Percentiles rank a stretch among this genome's conserved stretches.
Evolutionary conservation across 2,888 invertebrate genomes (phyloP).

Genomic region (Fragum fragum): DNA sequence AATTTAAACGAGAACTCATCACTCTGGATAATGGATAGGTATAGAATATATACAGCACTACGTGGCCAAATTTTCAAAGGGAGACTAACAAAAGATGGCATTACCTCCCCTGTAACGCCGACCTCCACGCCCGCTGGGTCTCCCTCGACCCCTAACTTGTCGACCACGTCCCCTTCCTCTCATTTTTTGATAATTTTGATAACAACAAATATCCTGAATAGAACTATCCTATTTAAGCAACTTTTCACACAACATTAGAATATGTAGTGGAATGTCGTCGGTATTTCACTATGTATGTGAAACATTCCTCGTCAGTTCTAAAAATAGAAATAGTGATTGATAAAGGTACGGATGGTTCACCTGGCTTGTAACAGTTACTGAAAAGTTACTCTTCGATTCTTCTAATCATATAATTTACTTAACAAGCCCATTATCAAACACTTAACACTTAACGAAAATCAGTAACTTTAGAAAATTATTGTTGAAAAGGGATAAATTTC

Average conservation of each 20-base stretch:
- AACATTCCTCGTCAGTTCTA: neutral
- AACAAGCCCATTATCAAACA: too few relatives aligned
- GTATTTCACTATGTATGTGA: conserved; percentile 7
- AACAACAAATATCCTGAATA: neutral
- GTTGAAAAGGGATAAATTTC: too few relatives aligned
- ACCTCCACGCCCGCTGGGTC: neutral
- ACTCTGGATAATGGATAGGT: too few relatives aligned
- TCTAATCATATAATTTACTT: too few relatives aligned
- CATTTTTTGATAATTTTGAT: neutral
- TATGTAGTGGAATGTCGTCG: neutral
- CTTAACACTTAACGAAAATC: too few relatives aligned
- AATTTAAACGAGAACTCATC: too few relatives aligned
- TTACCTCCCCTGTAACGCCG: conserved; percentile 24
- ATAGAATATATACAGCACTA: too few relatives aligned
- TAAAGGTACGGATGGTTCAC: neutral
- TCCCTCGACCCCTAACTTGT: neutral
- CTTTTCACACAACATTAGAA: neutral
- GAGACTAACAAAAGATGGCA: neutral
- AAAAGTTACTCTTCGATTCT: too few relatives aligned
- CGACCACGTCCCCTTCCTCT: conserved; percentile 15
- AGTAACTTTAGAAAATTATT: too few relatives aligned
- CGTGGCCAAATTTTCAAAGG: neutral
- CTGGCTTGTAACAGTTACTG: neutral
- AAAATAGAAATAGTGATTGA: neutral
- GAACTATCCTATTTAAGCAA: neutral